Percentiles rank a stretch among this genome's conserved stretches.
Conservation (phyloP, 2,888 invertebrate genomes). For the Dusona sp. region DNA sequence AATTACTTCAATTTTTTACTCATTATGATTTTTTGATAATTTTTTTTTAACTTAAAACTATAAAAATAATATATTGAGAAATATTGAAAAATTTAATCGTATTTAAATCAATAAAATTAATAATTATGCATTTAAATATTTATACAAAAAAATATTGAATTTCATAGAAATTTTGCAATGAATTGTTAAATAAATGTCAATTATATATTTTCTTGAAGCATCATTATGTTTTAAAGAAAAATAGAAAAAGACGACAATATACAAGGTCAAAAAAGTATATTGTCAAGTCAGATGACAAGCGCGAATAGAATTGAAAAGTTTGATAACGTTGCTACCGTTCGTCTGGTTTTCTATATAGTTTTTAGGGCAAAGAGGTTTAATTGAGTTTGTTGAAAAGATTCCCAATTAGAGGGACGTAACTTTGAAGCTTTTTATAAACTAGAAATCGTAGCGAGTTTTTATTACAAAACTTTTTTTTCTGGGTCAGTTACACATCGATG, state of each 20-base stretch:
- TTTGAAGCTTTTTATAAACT: neutral
- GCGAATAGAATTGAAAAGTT: neutral
- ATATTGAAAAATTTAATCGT: neutral
- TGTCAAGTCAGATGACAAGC: neutral
- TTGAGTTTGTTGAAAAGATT: conserved; percentile 5
- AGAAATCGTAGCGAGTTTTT: neutral
- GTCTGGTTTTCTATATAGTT: neutral
- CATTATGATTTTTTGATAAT: neutral
- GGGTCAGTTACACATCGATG: conserved; percentile 11
- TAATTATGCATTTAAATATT: too few relatives aligned
- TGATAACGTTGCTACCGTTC: neutral
- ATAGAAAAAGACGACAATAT: neutral
- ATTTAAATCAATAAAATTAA: neutral
- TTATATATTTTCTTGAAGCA: neutral
- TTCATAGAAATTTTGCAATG: neutral
- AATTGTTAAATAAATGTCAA: neutral
- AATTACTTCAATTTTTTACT: neutral
- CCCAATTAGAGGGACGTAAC: neutral
- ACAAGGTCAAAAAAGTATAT: neutral
- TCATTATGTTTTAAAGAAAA: neutral
- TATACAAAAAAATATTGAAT: neutral
- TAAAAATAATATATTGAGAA: neutral
- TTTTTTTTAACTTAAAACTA: neutral
- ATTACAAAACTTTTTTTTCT: conserved; percentile 7
- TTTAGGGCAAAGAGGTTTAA: neutral